These are phyloP conservation scores for Sceloporus undulatus DNA, from an alignment of 2,113 vertebrate genomes.

Conservation along the genomic window DNA sequence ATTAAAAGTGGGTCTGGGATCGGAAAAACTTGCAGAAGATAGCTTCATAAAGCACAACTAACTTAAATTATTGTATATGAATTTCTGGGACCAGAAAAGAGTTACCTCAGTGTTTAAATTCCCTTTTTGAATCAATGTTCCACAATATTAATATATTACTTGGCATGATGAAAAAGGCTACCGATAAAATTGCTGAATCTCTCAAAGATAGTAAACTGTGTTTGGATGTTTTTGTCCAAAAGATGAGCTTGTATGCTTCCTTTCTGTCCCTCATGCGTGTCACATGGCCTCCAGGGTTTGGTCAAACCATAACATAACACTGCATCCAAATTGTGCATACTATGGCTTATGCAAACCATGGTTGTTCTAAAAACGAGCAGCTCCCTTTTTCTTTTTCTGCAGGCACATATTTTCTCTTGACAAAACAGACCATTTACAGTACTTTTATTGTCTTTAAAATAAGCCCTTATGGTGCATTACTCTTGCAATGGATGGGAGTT, in stretches of 20 bases:
- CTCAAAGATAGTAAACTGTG: neutral
- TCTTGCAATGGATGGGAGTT: neutral
- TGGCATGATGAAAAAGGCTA: neutral
- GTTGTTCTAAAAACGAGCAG: neutral
- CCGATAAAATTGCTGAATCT: neutral
- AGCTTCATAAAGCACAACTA: neutral
- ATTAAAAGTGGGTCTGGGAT: neutral
- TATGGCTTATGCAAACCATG: neutral
- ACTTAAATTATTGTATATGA: neutral
- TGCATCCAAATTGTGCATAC: neutral
- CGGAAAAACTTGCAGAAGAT: neutral
- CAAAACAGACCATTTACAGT: neutral
- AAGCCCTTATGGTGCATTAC: neutral
- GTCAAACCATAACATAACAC: neutral
- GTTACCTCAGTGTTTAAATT: neutral
- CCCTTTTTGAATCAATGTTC: neutral
- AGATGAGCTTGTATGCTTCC: too few species aligned
- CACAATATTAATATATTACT: neutral
- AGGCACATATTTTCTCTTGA: neutral
- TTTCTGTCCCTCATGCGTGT: neutral
- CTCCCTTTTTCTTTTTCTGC: neutral
- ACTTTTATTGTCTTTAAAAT: constrained; percentile 7
- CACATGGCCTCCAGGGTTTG: neutral
- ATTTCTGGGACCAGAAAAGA: neutral
- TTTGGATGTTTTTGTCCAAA: neutral